These are phyloP conservation scores for Amblyraja radiata DNA, from an alignment of 2,797 vertebrate genomes.

Conservation along the genomic window DNA sequence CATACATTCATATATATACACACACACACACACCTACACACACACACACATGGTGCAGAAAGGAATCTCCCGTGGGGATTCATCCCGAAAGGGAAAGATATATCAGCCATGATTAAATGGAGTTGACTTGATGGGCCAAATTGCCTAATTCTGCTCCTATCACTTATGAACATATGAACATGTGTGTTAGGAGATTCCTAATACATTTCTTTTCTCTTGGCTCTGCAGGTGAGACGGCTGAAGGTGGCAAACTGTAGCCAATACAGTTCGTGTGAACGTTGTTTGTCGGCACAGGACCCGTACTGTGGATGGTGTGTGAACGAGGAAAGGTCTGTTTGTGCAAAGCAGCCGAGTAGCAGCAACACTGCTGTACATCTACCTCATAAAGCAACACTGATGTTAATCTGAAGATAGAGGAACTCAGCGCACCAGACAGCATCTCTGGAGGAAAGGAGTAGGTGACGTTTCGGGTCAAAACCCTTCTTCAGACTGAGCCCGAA, in stretches of 20 bases:
- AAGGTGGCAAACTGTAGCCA: not conserved
- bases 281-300: not conserved
- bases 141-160: too few relatives aligned
- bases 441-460: too few relatives aligned
- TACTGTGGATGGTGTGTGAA: not conserved
- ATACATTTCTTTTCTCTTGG: not conserved
- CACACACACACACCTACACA: too few relatives aligned
- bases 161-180: too few relatives aligned
- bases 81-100: too few relatives aligned
- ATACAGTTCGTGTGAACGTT: not conserved
- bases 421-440: too few relatives aligned
- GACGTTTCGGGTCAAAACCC: too few relatives aligned
- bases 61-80: not conserved
- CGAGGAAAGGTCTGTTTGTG: not conserved
- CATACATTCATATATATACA: too few relatives aligned
- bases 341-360: not conserved
- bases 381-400: not conserved
- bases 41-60: not conserved
- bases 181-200: not conserved
- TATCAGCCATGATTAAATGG: too few relatives aligned
- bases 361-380: not conserved
- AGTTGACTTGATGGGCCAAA: too few relatives aligned
- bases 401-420: not conserved
- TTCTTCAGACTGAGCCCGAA: too few relatives aligned
- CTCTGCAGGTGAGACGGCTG: not conserved